Evolutionary conservation across 1,140 invertebrate genomes (phyloP).

Genomic region (Bombyx mori): DNA sequence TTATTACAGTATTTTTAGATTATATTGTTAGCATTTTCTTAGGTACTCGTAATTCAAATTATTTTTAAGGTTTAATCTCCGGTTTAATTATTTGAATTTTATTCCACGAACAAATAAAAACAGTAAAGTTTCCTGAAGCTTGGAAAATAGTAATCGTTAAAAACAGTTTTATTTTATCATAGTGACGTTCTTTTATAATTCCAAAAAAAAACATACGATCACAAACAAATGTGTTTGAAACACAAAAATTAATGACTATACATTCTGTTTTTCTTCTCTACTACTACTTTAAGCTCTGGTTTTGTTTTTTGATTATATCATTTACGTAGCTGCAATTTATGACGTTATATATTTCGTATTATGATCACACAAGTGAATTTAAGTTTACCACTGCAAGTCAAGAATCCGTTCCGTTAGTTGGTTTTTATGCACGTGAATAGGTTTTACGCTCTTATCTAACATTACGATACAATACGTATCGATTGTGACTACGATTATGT

Average conservation of each 20-base stretch:
- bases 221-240: background rate
- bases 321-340: too few species aligned
- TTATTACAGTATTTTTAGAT: conserved; percentile 1
- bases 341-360: conserved; percentile 23
- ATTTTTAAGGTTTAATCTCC: background rate
- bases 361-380: conserved; percentile 42
- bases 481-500: conserved; percentile 45
- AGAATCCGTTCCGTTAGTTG: conserved; percentile 4
- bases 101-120: background rate
- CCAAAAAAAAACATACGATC: conserved; percentile 17
- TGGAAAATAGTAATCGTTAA: conserved; percentile 2
- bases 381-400: conserved; percentile 2
- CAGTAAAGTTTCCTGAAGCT: background rate
- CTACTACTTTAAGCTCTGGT: too few species aligned
- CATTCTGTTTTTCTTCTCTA: too few species aligned
- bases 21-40: conserved; percentile 1
- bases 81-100: background rate
- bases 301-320: too few species aligned
- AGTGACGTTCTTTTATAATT: too few species aligned
- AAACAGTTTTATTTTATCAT: conserved; percentile 33
- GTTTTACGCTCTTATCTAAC: conserved; percentile 53
- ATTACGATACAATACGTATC: conserved; percentile 50
- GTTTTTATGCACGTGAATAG: conserved; percentile 28
- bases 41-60: background rate
- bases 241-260: background rate